Conservation (phyloP, 2,797 vertebrate species). For the Lepilemur septentrionalis region DNA sequence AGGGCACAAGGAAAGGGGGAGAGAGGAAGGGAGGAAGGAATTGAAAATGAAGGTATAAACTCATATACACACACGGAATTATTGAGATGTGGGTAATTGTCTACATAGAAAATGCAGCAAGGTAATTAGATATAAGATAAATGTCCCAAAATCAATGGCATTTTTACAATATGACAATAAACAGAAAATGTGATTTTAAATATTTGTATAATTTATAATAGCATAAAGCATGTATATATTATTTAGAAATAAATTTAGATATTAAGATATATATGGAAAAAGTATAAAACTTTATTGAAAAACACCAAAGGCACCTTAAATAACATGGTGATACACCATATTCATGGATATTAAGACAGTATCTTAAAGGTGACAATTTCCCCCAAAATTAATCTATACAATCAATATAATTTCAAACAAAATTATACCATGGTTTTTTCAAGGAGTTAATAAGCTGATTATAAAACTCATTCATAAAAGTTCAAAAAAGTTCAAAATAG, state of each 20-base stretch:
- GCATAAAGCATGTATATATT: neutral
- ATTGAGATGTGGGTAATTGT: neutral
- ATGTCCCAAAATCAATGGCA: neutral
- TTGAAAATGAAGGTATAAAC: neutral
- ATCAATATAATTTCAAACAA: neutral
- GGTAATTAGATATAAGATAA: neutral
- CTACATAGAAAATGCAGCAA: neutral
- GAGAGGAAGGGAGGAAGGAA: neutral
- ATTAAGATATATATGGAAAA: neutral
- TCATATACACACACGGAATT: neutral
- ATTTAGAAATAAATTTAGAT: constrained; percentile 5
- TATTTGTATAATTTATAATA: neutral
- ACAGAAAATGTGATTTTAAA: neutral
- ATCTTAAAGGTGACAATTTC: neutral
- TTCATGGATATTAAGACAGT: neutral
- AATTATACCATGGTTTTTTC: neutral
- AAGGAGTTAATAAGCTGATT: neutral
- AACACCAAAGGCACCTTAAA: neutral
- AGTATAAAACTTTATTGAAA: neutral
- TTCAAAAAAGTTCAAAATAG: neutral
- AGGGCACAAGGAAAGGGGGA: neutral
- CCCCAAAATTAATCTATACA: neutral
- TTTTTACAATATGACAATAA: neutral
- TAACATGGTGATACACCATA: neutral
- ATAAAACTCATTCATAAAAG: neutral